Evolutionary conservation across 1,140 invertebrate species (phyloP).

Genomic region (Drosophila ohnishii): DNA sequence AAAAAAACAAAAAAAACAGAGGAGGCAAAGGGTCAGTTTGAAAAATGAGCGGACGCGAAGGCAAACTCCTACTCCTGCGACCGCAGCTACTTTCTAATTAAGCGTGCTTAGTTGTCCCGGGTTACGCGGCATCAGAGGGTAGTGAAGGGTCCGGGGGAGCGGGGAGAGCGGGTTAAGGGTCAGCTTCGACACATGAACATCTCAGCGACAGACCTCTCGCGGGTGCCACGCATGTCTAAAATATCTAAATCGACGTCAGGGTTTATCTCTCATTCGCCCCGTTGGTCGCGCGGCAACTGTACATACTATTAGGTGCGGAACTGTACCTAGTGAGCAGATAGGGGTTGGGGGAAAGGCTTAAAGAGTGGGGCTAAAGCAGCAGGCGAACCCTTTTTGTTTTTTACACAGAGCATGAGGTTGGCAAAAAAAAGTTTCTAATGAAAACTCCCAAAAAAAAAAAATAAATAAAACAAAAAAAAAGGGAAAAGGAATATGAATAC

Average conservation of each 20-base stretch:
- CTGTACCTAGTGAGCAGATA: slow-evolving; percentile 5
- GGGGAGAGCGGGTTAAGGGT: neutral
- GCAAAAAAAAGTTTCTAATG: slow-evolving; percentile 71
- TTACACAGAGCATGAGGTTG: slow-evolving; percentile 57
- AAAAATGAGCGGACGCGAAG: slow-evolving; percentile 69
- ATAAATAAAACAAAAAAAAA: slow-evolving; percentile 28
- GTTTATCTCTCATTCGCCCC: slow-evolving; percentile 56
- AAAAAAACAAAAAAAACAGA: slow-evolving; percentile 18
- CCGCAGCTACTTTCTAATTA: slow-evolving; percentile 79
- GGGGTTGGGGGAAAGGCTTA: neutral
- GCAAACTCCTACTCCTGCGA: slow-evolving; percentile 13
- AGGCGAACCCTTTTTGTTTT: slow-evolving; percentile 70
- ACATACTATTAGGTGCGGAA: slow-evolving; percentile 34
- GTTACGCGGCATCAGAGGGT: slow-evolving; percentile 1
- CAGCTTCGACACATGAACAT: slow-evolving; percentile 29
- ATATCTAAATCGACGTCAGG: slow-evolving; percentile 71
- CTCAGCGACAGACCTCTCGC: slow-evolving; percentile 53
- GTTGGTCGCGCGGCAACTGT: slow-evolving; percentile 1
- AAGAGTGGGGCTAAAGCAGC: neutral
- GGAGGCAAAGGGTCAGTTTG: slow-evolving; percentile 46
- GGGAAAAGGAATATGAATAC: slow-evolving; percentile 48
- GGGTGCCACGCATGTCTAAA: slow-evolving; percentile 63
- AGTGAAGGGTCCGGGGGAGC: neutral
- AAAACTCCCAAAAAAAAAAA: slow-evolving; percentile 61
- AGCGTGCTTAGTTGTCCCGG: slow-evolving; percentile 74